Conservation (phyloP, 2,113 vertebrate species). For the Urocitellus parryii region DNA sequence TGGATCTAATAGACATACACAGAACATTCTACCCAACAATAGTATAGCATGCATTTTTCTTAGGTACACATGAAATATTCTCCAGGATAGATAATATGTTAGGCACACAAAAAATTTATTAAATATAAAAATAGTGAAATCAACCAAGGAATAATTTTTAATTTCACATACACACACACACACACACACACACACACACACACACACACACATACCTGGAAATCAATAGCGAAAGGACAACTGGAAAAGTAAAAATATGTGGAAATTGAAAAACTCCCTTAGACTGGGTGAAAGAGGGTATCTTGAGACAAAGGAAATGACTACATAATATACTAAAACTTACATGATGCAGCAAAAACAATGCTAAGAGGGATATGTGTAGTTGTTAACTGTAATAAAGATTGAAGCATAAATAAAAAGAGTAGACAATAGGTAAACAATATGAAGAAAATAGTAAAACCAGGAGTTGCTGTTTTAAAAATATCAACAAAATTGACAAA, state of each 20-base stretch:
- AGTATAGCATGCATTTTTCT: neutral
- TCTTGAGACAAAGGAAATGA: neutral
- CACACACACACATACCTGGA: neutral
- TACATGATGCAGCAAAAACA: neutral
- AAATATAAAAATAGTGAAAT: neutral
- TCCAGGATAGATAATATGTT: neutral
- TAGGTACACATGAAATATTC: neutral
- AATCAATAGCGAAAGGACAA: neutral
- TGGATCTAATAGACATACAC: neutral
- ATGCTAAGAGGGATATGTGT: neutral
- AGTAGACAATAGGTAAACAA: neutral
- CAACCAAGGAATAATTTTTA: neutral
- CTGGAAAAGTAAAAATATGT: neutral
- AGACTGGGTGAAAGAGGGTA: neutral
- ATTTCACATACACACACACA: neutral
- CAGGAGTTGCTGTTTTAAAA: neutral
- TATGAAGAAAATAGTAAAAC: neutral
- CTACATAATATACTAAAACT: neutral
- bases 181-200: neutral
- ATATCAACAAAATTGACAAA: no score
- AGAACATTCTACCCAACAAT: neutral
- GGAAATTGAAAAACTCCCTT: neutral
- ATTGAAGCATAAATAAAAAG: neutral
- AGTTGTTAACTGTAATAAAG: neutral
- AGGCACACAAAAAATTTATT: neutral